Base-by-base conservation (phyloP, 2,113 vertebrate species). In the Nymphicus hollandicus region DNA sequence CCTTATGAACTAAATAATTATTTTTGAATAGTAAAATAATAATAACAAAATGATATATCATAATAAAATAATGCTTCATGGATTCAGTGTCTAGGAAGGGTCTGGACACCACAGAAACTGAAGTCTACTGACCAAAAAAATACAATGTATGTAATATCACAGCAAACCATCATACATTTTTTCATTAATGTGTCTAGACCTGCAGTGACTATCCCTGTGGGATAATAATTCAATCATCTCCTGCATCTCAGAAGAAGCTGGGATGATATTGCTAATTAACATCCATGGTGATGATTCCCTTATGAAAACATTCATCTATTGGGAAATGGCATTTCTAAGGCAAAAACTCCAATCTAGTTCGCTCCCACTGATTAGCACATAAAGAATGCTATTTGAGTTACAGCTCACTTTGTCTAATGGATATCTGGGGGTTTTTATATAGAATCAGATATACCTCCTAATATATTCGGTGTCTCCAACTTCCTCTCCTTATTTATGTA, bases 201-300 rank as follows among this genome's bases (percentile, higher is more conserved):
- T 84, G 56, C 66, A 87, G 65, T 2, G 4, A 52, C 61, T 69
- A 11, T 87, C 84, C 46, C 46, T 84, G 33, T 79, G 81, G 77
- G 81, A 86, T 55, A 88, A 74, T 79, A 84, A 92, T 64, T 91
- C 73, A 87, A 6, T 79, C 28, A 6, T 79, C 28, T 92, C 66
- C 77, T 64, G 47, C 22, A 72, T 68, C 72, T 96, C 91, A 83
- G 55, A 90, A 89, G 69, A 89, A 63, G 33, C 47, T 74, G 50
- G 71, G 60, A 71, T 83, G 50, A 83, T 91, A 86, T 39, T 86
- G 49, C 83, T 86, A 89, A 93, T 93, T 95, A 95, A 89, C 55
- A 91, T 70, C 72, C 35, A 33, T 25, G 25, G 61, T 81, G 86
- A 86, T 64, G 83, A 81, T 64, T 92, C 47, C 91, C 47, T 84